A percentile compares a stretch with the other conserved stretches of the same genome.
Evolutionary conservation across 1,140 invertebrate genomes (phyloP).

Genomic region (Scylla paramamosain): DNA sequence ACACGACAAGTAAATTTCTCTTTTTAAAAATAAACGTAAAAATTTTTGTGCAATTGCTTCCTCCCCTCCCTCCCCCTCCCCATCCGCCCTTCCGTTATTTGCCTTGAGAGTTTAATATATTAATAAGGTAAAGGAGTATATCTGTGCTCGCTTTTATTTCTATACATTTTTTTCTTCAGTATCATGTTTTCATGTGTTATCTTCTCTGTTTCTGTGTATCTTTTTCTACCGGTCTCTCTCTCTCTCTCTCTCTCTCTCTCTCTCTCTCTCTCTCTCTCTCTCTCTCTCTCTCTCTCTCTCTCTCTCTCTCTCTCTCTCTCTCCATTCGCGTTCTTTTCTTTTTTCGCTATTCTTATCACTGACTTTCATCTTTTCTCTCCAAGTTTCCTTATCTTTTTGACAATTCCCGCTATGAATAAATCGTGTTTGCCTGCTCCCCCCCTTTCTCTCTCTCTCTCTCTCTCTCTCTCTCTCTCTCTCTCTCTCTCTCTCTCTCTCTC

Average conservation of each 20-base stretch:
- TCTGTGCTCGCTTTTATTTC: too few relatives aligned
- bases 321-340: too few relatives aligned
- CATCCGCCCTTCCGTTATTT: too few relatives aligned
- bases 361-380: neutral
- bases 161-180: too few relatives aligned
- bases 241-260: neutral
- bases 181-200: neutral
- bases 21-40: too few relatives aligned
- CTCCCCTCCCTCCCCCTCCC: neutral
- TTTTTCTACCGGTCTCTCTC: neutral
- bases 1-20: neutral
- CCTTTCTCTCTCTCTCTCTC: neutral
- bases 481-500: neutral
- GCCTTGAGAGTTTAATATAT: too few relatives aligned
- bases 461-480: slow-evolving; percentile 21
- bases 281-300: neutral
- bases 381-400: neutral
- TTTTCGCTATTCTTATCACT: neutral
- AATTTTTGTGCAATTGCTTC: too few relatives aligned
- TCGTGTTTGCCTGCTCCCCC: neutral
- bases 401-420: neutral
- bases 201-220: slow-evolving; percentile 1
- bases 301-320: neutral
- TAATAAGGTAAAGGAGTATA: too few relatives aligned
- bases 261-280: neutral